Base-by-base conservation (phyloP, 2,888 invertebrate species). In the Thyatira batis region DNA sequence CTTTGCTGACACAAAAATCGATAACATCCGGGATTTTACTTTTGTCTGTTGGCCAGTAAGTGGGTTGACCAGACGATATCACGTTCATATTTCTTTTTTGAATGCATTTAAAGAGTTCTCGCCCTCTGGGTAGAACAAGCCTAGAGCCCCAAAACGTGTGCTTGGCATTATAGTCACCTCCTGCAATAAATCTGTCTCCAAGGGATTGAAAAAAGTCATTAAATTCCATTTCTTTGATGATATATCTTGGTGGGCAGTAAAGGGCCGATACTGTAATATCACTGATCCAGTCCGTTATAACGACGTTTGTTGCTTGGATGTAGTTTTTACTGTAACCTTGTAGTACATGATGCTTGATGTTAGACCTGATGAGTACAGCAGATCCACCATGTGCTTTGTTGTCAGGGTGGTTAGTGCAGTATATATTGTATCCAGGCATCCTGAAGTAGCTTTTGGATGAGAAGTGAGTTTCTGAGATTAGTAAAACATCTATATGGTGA, bases 361-460 rank as follows among this genome's bases (percentile, higher is more conserved):
- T 55, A 1, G 33, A 27, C 53, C 45, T 57, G 11, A 63, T 59
- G 1, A 65, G 27, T 4, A 67, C 53, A 5, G 60, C 63, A 6
- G 61, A 58, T 2, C 64, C 61, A 6, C 58, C 63, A 21, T 63
- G 60, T 9, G 61, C 63, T 45, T 55, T 65, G 10, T 57, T 55
- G 48, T 63, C 60, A 10, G 67, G 61, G 45, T 67, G 63, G 28
- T 49, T 63, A 3, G 60, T 65, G 70, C 76, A 30, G 76, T 79
- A 54, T 72, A 80, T 55, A 67, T 53, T 46, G 65, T 71, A 55
- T 63, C 51, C 20, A 9, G 50, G 54, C 8, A 65, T 52, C 13
- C 49, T 51, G 13, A 61, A 44, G 44, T 53, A 51, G 20, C 49
- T 61, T 53, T 56, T 63, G 0, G 20, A 13, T 8, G 62, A 59